phyloP scores from a whole-genome alignment of 2,797 vertebrate genomes.

The Podarcis siculus region DNA sequence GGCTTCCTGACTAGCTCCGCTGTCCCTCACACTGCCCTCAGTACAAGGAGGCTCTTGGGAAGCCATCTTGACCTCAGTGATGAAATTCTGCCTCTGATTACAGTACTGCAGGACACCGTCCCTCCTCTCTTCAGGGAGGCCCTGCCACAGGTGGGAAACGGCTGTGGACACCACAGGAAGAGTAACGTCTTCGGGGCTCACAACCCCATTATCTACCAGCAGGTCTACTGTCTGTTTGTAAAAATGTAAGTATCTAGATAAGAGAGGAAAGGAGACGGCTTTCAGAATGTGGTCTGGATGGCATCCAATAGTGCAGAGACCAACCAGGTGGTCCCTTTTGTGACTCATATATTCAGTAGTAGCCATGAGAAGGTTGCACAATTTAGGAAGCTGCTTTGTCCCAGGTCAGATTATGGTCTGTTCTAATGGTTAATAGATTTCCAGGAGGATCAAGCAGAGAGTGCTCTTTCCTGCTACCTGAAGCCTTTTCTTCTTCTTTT shows the following conservation, averaged over 20 bases:
- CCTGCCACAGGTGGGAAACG: conserved; percentile 84
- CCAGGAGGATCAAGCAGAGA: neutral
- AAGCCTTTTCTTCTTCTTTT: neutral
- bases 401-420: neutral
- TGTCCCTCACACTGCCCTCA: conserved; percentile 72
- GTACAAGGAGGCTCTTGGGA: conserved; percentile 40
- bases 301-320: neutral
- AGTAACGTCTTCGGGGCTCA: conserved; percentile 73
- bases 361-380: neutral
- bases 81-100: conserved; percentile 65
- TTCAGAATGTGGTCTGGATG: conserved; percentile 30
- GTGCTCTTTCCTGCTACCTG: neutral
- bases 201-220: conserved; percentile 72
- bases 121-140: conserved; percentile 77
- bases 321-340: neutral
- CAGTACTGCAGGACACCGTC: conserved; percentile 72
- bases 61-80: conserved; percentile 44
- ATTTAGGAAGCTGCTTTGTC: neutral
- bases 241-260: conserved; percentile 82
- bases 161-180: conserved; percentile 81
- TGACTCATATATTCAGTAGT: neutral
- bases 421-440: neutral
- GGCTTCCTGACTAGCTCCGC: conserved; percentile 77
- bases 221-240: conserved; percentile 84
- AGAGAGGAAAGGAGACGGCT: conserved; percentile 40